Evolutionary conservation across 2,797 vertebrate genomes (phyloP).

Genomic region (Heteromormyrus szaboi): DNA sequence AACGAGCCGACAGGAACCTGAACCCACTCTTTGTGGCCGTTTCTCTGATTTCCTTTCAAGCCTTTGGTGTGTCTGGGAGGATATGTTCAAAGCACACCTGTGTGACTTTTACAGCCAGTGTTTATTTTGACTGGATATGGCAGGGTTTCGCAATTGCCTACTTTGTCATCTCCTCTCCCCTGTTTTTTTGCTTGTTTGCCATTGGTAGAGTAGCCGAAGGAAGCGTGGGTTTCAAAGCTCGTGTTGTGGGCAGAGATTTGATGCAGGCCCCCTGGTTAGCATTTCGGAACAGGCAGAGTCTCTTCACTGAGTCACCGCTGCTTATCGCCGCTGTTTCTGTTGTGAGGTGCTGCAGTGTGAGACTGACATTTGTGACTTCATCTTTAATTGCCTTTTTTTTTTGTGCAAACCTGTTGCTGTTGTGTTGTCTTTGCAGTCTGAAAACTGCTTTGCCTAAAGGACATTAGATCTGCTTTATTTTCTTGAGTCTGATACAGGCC

Average conservation of each 20-base stretch:
- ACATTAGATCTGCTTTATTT: neutral
- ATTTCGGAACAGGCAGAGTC: neutral
- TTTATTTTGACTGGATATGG: neutral
- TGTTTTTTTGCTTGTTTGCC: neutral
- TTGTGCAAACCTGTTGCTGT: constrained; percentile 2
- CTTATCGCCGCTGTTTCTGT: neutral
- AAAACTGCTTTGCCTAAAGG: neutral
- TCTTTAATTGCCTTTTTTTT: neutral
- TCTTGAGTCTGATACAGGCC: neutral
- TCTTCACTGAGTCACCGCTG: neutral
- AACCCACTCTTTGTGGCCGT: neutral
- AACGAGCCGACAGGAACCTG: neutral
- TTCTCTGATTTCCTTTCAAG: neutral
- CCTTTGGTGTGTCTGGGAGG: neutral
- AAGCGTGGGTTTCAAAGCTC: neutral
- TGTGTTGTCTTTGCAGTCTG: neutral
- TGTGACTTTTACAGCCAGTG: neutral
- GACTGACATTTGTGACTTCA: neutral
- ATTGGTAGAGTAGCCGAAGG: neutral
- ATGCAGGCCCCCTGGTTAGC: neutral
- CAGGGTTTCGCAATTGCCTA: neutral
- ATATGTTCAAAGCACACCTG: neutral
- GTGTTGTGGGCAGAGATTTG: neutral
- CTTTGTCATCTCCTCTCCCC: neutral
- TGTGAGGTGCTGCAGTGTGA: neutral